Conservation (phyloP, 2,888 invertebrate species). For the Meiosimyza platycephala region DNA sequence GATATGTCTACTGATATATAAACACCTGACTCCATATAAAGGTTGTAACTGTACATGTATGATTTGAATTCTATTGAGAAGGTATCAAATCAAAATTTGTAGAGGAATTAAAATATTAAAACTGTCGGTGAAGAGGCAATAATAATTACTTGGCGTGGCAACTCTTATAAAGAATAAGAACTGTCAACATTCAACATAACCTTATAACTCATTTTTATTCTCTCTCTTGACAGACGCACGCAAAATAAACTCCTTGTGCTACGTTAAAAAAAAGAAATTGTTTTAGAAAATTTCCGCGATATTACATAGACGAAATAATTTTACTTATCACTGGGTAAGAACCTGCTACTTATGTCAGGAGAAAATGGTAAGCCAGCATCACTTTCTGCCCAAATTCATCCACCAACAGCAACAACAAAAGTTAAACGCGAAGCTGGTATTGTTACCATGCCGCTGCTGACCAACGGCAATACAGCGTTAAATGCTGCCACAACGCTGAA, state of each 20-base stretch:
- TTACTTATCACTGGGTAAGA: neutral
- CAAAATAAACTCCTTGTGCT: slow-evolving; percentile 8
- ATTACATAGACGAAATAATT: neutral
- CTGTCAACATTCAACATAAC: slow-evolving; percentile 9
- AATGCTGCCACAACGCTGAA: slow-evolving; percentile 32
- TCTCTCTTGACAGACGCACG: neutral
- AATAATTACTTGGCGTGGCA: no score
- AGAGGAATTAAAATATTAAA: no score
- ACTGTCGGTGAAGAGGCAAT: no score
- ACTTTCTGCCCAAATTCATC: slow-evolving; percentile 37
- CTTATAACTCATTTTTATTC: slow-evolving; percentile 1
- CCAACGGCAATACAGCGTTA: slow-evolving; percentile 37
- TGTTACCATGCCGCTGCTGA: slow-evolving; percentile 10
- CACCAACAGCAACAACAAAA: slow-evolving; percentile 25
- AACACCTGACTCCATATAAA: no score
- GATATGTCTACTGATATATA: no score
- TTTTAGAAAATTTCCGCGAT: neutral
- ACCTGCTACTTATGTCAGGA: slow-evolving; percentile 21
- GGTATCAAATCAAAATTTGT: no score
- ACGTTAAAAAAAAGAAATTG: neutral
- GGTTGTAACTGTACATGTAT: no score
- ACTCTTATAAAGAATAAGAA: neutral
- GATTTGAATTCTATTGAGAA: no score
- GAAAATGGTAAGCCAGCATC: slow-evolving; percentile 34
- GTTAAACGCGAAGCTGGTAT: slow-evolving; percentile 40